Evolutionary conservation across 2,888 invertebrate genomes (phyloP).

Genomic region (Chironomus tentans): DNA sequence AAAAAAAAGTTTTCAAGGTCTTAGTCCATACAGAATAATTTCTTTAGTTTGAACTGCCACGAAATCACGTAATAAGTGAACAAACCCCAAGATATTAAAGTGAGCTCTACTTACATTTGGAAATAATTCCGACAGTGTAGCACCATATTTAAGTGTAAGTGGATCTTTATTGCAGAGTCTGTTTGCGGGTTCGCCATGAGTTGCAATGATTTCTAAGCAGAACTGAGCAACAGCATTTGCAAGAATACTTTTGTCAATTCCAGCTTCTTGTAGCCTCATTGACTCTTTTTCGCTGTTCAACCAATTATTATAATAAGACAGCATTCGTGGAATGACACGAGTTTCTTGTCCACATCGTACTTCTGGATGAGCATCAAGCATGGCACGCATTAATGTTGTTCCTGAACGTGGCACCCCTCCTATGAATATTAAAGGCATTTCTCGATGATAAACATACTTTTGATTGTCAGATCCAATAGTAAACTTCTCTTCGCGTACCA

Average conservation of each 20-base stretch:
- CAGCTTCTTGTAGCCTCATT: slow-evolving; percentile 83
- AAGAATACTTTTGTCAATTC: slow-evolving; percentile 83
- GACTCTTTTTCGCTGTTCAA: slow-evolving; percentile 87
- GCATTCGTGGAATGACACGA: slow-evolving; percentile 88
- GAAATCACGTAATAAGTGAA: too few species aligned
- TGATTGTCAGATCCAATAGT: slow-evolving; percentile 54
- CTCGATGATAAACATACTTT: slow-evolving; percentile 66
- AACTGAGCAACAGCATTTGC: slow-evolving; percentile 95
- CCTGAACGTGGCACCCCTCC: slow-evolving; percentile 97
- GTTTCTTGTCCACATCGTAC: slow-evolving; percentile 98
- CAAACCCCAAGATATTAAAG: too few species aligned
- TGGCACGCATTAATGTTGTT: slow-evolving; percentile 73
- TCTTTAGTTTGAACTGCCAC: too few species aligned
- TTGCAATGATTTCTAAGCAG: slow-evolving; percentile 90
- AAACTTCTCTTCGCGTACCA: slow-evolving; percentile 47
- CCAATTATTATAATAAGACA: slow-evolving; percentile 95
- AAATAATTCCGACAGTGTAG: slow-evolving; percentile 88
- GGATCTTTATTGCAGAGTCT: slow-evolving; percentile 99
- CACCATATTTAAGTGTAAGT: slow-evolving; percentile 92
- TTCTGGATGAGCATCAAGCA: slow-evolving; percentile 97
- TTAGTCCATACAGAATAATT: too few species aligned
- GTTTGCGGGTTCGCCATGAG: slow-evolving; percentile 91
- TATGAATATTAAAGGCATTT: slow-evolving; percentile 92
- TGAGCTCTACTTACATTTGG: slow-evolving; percentile 54
- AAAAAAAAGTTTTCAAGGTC: too few species aligned